These are phyloP conservation scores for Tupaia tana DNA, from an alignment of 2,113 vertebrate species.

Conservation along the genomic window DNA sequence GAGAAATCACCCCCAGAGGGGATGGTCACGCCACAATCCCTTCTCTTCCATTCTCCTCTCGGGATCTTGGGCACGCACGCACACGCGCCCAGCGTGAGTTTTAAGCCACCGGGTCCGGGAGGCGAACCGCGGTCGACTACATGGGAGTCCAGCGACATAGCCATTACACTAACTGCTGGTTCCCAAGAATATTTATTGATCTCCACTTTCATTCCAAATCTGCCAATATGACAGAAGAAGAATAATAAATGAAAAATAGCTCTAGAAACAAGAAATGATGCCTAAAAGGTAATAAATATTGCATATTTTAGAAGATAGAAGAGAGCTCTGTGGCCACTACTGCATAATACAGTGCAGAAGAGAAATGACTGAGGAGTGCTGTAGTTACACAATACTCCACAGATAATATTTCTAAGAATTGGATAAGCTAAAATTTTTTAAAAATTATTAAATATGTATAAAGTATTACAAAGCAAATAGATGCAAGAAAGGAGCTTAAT, in stretches of 20 bases:
- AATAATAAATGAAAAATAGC: background rate
- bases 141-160: no score
- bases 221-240: background rate
- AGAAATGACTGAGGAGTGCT: background rate
- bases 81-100: no score
- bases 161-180: no score
- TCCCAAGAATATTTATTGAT: background rate
- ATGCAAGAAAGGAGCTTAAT: background rate
- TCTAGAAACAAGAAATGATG: slow-evolving; percentile 3
- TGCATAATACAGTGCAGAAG: background rate
- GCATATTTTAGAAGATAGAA: background rate
- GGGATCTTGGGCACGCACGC: no score
- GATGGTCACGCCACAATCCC: no score
- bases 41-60: no score
- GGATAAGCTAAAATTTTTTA: background rate
- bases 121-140: no score
- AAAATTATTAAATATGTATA: background rate
- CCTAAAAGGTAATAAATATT: background rate
- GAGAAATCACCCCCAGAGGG: no score
- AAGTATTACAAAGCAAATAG: background rate
- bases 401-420: background rate
- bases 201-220: background rate
- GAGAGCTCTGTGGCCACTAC: background rate
- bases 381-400: background rate
- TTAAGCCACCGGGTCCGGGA: no score